Conservation (phyloP, 2,888 invertebrate species). For the Catonia carolina region DNA sequence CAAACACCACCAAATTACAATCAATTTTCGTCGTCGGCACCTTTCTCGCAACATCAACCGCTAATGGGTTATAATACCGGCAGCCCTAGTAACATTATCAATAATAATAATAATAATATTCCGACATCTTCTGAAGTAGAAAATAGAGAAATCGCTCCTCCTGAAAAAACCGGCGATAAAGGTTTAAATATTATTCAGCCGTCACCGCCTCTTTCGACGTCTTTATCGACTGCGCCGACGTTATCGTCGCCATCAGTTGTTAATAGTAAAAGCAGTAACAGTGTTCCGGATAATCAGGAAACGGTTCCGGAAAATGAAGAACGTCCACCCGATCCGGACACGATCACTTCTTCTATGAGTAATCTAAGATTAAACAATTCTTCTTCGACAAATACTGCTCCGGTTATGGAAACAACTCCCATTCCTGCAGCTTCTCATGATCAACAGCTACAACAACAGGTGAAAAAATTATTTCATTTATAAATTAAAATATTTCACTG, state of each 20-base stretch:
- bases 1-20: no score
- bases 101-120: not conserved
- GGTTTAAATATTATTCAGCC: not conserved
- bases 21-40: no score
- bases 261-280: constrained; percentile 34
- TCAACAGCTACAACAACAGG: not conserved
- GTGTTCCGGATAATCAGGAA: constrained; percentile 52
- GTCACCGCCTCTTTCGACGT: not conserved
- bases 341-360: constrained; percentile 20
- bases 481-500: not conserved
- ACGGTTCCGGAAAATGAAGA: constrained; percentile 63
- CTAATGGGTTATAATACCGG: no score
- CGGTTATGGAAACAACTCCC: not conserved
- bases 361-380: constrained; percentile 11
- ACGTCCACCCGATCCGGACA: constrained; percentile 46
- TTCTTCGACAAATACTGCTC: not conserved
- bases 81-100: no score
- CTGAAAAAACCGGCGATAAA: constrained; percentile 5
- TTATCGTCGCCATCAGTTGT: not conserved
- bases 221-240: not conserved
- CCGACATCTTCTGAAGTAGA: constrained; percentile 17
- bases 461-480: no score
- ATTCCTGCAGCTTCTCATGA: not conserved
- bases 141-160: constrained; percentile 22
- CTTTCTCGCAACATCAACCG: no score